Conservation (phyloP, 2,888 invertebrate species). For the Zeuzera pyrina region DNA sequence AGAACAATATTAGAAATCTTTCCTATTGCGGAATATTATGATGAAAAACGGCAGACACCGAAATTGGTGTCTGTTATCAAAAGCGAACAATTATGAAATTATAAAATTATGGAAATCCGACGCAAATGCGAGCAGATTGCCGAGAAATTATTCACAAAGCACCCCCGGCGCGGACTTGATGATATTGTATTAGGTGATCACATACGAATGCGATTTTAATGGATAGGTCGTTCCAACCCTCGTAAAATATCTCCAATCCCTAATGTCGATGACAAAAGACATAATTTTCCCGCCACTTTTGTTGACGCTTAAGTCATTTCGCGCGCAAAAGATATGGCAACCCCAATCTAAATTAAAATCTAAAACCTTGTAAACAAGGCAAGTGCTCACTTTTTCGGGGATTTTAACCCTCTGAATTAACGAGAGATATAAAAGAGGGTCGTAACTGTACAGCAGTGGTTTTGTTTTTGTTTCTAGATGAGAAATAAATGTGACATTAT, state of each 20-base stretch:
- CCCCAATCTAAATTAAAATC: conserved; percentile 76
- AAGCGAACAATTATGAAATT: conserved; percentile 18
- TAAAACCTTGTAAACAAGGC: conserved; percentile 76
- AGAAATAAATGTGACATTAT: no score
- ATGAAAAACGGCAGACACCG: no score
- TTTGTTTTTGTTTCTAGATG: conserved; percentile 38
- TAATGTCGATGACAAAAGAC: conserved; percentile 27
- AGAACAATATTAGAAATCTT: no score
- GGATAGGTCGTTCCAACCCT: conserved; percentile 46
- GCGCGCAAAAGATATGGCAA: conserved; percentile 24
- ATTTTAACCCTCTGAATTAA: conserved; percentile 72
- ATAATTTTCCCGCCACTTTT: conserved; percentile 27
- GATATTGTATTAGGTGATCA: conserved; percentile 75
- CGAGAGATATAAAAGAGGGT: conserved; percentile 60
- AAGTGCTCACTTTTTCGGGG: conserved; percentile 75
- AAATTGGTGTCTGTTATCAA: not conserved
- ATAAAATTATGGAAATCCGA: conserved; percentile 53
- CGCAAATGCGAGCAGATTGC: conserved; percentile 66
- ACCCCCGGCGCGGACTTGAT: conserved; percentile 62
- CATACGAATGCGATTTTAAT: conserved; percentile 73
- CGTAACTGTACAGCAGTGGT: conserved; percentile 35
- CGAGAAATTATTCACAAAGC: conserved; percentile 71
- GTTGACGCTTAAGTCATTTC: conserved; percentile 43
- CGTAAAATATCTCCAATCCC: conserved; percentile 26
- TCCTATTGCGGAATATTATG: no score